These are phyloP conservation scores for Macaca mulatta DNA, from an alignment of 2,113 vertebrate genomes.

Conservation along the genomic window DNA sequence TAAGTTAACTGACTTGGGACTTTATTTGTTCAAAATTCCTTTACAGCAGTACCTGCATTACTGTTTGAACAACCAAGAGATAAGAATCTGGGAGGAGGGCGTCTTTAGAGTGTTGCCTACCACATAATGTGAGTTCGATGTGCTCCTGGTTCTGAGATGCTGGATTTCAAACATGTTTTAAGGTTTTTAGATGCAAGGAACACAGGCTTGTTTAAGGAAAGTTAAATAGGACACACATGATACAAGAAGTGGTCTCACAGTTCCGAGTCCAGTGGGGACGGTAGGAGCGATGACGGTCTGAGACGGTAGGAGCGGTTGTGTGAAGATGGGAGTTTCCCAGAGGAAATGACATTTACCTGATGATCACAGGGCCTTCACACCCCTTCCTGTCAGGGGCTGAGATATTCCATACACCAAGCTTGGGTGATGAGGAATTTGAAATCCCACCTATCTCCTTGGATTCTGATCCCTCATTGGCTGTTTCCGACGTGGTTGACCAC, in stretches of 20 bases:
- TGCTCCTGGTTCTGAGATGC: not conserved
- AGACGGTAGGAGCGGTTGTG: too few relatives aligned
- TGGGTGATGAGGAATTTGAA: constrained; percentile 95
- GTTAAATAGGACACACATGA: not conserved
- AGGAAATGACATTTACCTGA: constrained; percentile 92
- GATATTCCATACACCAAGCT: constrained; percentile 94
- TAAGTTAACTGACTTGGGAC: not conserved
- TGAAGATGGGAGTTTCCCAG: constrained; percentile 87
- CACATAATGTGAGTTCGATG: not conserved
- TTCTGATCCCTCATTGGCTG: constrained; percentile 90
- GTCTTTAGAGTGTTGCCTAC: not conserved
- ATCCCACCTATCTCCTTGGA: constrained; percentile 94
- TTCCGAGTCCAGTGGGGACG: too few relatives aligned
- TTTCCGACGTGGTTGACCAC: constrained; percentile 90
- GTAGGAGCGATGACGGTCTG: too few relatives aligned
- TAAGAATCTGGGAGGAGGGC: not conserved
- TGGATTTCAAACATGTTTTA: not conserved
- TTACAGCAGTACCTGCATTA: not conserved
- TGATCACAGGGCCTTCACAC: constrained; percentile 89
- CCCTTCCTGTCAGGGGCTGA: constrained; percentile 93
- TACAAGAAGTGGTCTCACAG: not conserved
- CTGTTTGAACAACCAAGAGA: not conserved
- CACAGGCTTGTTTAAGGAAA: not conserved
- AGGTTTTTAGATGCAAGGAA: not conserved
- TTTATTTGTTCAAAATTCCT: not conserved